Evolutionary conservation across 2,113 vertebrate genomes (phyloP).

Genomic region (Physeter macrocephalus): DNA sequence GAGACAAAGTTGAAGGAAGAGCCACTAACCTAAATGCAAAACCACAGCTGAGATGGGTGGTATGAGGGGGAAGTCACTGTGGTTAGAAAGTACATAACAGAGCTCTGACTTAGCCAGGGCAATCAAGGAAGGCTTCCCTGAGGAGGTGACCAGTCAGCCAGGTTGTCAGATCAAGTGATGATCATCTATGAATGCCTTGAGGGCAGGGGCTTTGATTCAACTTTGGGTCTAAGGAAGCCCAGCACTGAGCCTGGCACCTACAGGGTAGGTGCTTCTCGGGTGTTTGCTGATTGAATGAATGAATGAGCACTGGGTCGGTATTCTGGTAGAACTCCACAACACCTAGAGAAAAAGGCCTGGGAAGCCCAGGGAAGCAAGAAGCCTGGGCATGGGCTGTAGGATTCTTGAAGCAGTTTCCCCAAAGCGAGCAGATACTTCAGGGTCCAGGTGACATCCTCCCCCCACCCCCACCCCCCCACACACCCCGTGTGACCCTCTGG

Average conservation of each 20-base stretch:
- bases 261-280: not conserved
- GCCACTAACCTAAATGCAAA: not conserved
- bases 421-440: not conserved
- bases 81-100: not conserved
- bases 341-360: not conserved
- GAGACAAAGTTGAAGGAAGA: not conserved
- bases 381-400: not conserved
- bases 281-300: not conserved
- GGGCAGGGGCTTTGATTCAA: not conserved
- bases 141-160: not conserved
- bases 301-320: not conserved
- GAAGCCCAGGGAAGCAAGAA: not conserved
- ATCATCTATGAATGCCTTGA: not conserved
- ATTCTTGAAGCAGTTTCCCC: not conserved
- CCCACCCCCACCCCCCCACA: not conserved
- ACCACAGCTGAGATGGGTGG: not conserved
- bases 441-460: not conserved
- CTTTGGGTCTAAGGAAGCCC: not conserved
- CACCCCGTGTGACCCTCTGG: not conserved
- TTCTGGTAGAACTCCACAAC: not conserved
- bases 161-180: not conserved
- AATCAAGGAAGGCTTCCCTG: constrained; percentile 18
- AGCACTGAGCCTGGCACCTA: not conserved
- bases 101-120: not conserved
- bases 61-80: not conserved